Evolutionary conservation across 2,888 invertebrate species (phyloP), one percentile per base, ranked within the genome.

Genomic region (Poecilobothrus nobilitatus): DNA sequence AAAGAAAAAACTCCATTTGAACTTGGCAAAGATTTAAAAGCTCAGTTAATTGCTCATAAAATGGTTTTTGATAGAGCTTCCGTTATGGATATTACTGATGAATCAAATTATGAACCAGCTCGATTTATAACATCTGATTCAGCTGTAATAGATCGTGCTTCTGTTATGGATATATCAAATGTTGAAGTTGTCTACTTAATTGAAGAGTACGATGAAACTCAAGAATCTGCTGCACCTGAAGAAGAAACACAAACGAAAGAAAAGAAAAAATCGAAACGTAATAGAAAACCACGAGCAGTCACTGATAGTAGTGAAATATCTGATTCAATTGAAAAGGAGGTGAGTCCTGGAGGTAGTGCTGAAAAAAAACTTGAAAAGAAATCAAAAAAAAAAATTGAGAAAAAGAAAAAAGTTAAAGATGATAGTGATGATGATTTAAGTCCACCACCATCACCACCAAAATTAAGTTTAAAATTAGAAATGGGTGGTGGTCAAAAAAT

Each of bases 141-240:
- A 2, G 33, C 65, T 7, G 65, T 20, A 20, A 2, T 65, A 33
- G 65, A 65, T 37, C 65, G 65, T n/a, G 65, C 65, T 18, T 65
- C 65, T 65, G 65, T 65, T 20, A 65, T 65, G 65, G 65, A 65
- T 20, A n/a, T 65, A 20, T 65, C 65, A 34, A 65, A 65, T 37
- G 27, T 65, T 8, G 65, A 65, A 65, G 37, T 65, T 20, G 33
- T 65, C 9, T 65, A 65, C 20, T 10, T 65, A 10, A 34, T 65
- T n/a, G 65, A 65, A 65, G 65, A 65, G 34, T 65, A 65, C 34
- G 63, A 63, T 63, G 65, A 65, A 33, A 15, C 1, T 64, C 18
- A 64, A 8, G n/a, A 53, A 4, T 12, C n/a, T 12, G 12, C 53
- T 53, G 53, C n/a, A 53, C 15, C 22, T 37, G 37, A 37, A 37